These are phyloP conservation scores for Diprion similis DNA, from an alignment of 1,140 invertebrate species.

Conservation along the genomic window DNA sequence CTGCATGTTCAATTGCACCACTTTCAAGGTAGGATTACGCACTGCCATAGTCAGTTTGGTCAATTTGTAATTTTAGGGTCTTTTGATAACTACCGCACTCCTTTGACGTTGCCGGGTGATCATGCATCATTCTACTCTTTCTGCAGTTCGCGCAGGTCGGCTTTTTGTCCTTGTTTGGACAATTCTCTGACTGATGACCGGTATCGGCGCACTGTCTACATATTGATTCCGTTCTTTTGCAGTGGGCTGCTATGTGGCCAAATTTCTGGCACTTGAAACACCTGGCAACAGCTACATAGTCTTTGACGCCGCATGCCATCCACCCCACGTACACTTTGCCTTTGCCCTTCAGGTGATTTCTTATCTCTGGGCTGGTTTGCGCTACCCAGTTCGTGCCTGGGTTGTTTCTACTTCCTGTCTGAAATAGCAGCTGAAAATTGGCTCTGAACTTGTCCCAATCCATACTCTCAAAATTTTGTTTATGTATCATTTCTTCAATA, in stretches of 20 bases:
- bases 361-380: conserved; percentile 6
- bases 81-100: conserved; percentile 21
- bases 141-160: conserved; percentile 23
- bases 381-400: conserved; percentile 23
- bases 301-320: conserved; percentile 16
- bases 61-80: too few species aligned
- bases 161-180: conserved; percentile 12
- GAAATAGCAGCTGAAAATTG: too few species aligned
- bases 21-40: too few species aligned
- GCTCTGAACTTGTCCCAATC: too few species aligned
- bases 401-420: too few species aligned
- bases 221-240: conserved; percentile 3
- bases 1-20: too few species aligned
- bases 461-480: too few species aligned
- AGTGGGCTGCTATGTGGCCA: conserved; percentile 32
- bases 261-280: conserved; percentile 35
- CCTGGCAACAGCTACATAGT: conserved; percentile 20
- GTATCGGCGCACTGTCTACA: conserved; percentile 29
- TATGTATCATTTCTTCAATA: too few species aligned
- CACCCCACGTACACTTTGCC: conserved; percentile 25
- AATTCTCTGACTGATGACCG: conserved; percentile 23
- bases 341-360: neutral
- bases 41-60: too few species aligned
- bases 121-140: conserved; percentile 12
- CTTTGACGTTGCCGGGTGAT: conserved; percentile 9